These are phyloP conservation scores for Caenorhabditis panamensis DNA, from an alignment of 2,888 invertebrate genomes.

Conservation along the genomic window DNA sequence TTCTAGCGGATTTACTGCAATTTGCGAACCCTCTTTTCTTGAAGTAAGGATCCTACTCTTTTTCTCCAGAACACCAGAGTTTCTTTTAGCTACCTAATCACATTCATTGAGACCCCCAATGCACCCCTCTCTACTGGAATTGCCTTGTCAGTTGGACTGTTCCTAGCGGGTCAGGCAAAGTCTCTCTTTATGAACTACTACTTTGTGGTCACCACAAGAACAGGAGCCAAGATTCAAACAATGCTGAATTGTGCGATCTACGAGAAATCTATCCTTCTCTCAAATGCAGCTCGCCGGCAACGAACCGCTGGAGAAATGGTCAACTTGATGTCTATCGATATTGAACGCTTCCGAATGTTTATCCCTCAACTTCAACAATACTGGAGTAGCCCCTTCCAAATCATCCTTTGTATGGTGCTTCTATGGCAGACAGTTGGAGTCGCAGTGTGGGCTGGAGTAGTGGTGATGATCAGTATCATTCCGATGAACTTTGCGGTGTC, in stretches of 20 bases:
- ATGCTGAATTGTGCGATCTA: constrained; percentile 79
- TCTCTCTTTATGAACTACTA: constrained; percentile 73
- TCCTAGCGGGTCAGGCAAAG: constrained; percentile 66
- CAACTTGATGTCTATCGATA: constrained; percentile 84
- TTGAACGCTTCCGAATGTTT: constrained; percentile 82
- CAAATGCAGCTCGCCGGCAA: constrained; percentile 82
- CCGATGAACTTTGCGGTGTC: constrained; percentile 80
- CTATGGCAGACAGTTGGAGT: constrained; percentile 85
- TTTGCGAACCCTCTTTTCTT: constrained; percentile 78
- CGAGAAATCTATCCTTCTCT: constrained; percentile 81
- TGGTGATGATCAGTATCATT: constrained; percentile 88
- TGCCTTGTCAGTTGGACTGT: constrained; percentile 73
- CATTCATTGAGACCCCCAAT: constrained; percentile 75
- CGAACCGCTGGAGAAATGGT: constrained; percentile 84
- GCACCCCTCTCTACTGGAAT: constrained; percentile 75
- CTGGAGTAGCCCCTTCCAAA: constrained; percentile 80
- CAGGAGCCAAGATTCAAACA: constrained; percentile 75
- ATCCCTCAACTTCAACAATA: constrained; percentile 80
- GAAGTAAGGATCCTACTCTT: constrained; percentile 68
- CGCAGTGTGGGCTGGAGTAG: constrained; percentile 92
- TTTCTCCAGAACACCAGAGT: neutral
- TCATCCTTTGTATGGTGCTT: constrained; percentile 79
- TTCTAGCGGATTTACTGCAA: constrained; percentile 75
- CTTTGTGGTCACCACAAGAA: constrained; percentile 70
- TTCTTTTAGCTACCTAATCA: constrained; percentile 72